Conservation (phyloP, 2,113 vertebrate genomes). For the Rhinichthys klamathensis region DNA sequence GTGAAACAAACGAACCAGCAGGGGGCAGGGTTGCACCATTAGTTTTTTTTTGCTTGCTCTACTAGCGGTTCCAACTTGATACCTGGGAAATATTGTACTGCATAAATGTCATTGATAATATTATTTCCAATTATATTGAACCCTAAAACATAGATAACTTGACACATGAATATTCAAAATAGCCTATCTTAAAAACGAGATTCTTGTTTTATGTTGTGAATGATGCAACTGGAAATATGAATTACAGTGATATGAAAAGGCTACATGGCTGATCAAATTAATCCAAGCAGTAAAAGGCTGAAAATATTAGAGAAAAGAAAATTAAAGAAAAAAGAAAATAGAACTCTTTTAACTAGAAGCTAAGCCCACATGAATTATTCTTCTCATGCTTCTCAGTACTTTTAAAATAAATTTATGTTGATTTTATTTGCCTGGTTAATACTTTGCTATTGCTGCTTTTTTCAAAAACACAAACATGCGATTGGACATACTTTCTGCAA, state of each 20-base stretch:
- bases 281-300: background rate
- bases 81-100: background rate
- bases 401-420: background rate
- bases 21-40: slow-evolving; percentile 46
- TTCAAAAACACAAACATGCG: background rate
- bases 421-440: background rate
- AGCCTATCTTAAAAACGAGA: background rate
- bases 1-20: slow-evolving; percentile 24
- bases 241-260: background rate
- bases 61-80: background rate
- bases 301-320: background rate
- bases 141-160: background rate
- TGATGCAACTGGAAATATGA: background rate
- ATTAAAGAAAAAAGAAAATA: too few species aligned
- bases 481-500: background rate
- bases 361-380: background rate
- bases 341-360: background rate
- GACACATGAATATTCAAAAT: background rate
- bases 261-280: background rate
- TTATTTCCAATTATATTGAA: background rate
- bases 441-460: background rate
- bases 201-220: background rate
- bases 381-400: background rate
- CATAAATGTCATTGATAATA: background rate
- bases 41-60: slow-evolving; percentile 1